Evolutionary conservation across 1,140 invertebrate genomes (phyloP).

Genomic region (Thaumetopoea pityocampa): DNA sequence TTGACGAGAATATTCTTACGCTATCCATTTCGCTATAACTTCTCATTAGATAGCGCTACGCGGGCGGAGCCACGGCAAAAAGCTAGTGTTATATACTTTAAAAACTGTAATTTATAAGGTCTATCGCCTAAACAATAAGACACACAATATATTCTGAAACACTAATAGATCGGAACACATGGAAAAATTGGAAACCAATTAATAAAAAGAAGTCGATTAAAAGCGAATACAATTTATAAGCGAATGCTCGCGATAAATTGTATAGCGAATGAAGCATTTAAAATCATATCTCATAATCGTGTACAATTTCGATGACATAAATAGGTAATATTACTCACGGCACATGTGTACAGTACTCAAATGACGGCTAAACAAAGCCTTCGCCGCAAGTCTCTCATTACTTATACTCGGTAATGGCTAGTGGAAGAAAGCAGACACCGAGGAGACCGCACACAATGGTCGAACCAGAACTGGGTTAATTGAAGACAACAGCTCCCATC

Average conservation of each 20-base stretch:
- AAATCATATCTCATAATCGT: conserved; percentile 7
- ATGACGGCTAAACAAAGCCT: conserved; percentile 45
- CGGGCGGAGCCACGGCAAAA: too few relatives aligned
- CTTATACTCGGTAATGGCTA: conserved; percentile 50
- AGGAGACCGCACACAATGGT: conserved; percentile 55
- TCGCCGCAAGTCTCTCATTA: conserved; percentile 36
- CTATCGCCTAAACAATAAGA: too few relatives aligned
- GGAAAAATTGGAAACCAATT: too few relatives aligned
- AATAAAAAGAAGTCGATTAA: too few relatives aligned
- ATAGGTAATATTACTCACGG: conserved; percentile 41
- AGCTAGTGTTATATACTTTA: too few relatives aligned
- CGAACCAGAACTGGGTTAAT: conserved; percentile 61
- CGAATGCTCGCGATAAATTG: not conserved
- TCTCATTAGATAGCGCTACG: too few relatives aligned
- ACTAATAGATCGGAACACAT: too few relatives aligned
- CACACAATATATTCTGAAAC: too few relatives aligned
- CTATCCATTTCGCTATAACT: too few relatives aligned
- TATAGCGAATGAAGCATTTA: not conserved
- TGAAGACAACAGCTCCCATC: conserved; percentile 55
- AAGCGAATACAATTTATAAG: not conserved
- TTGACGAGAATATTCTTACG: too few relatives aligned
- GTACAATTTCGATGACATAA: conserved; percentile 16
- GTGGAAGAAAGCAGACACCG: conserved; percentile 67
- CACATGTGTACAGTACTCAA: conserved; percentile 40
- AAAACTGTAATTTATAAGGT: too few relatives aligned